phyloP scores from a whole-genome alignment of 1,140 invertebrate species.

The Procambarus virginalis region DNA sequence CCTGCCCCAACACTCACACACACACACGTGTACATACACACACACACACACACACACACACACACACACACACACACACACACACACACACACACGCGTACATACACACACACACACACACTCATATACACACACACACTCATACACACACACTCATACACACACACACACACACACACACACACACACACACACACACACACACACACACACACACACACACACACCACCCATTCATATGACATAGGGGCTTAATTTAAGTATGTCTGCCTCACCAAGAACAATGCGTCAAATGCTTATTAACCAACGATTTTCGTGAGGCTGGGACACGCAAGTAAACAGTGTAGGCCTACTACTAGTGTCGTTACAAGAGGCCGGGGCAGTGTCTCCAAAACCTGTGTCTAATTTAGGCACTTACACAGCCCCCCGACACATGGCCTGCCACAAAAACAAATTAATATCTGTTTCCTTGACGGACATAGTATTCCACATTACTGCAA shows the following conservation, averaged over 20 bases:
- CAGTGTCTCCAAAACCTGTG: not conserved
- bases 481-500: no score
- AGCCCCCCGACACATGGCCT: no score
- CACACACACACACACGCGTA: not conserved
- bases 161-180: no score
- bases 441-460: no score
- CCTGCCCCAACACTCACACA: no score
- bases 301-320: not conserved
- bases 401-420: slow-evolving; percentile 26
- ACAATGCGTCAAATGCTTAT: not conserved
- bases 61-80: not conserved
- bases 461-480: no score
- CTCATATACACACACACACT: not conserved
- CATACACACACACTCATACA: no score
- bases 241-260: not conserved
- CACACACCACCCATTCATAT: not conserved
- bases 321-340: not conserved
- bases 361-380: not conserved
- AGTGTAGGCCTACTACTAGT: not conserved
- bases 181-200: no score
- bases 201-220: no score
- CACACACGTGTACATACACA: no score
- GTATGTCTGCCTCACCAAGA: not conserved
- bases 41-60: no score
- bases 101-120: slow-evolving; percentile 22